Evolutionary conservation across 1,140 invertebrate genomes (phyloP).

Genomic region (Pseudoatta argentina): DNA sequence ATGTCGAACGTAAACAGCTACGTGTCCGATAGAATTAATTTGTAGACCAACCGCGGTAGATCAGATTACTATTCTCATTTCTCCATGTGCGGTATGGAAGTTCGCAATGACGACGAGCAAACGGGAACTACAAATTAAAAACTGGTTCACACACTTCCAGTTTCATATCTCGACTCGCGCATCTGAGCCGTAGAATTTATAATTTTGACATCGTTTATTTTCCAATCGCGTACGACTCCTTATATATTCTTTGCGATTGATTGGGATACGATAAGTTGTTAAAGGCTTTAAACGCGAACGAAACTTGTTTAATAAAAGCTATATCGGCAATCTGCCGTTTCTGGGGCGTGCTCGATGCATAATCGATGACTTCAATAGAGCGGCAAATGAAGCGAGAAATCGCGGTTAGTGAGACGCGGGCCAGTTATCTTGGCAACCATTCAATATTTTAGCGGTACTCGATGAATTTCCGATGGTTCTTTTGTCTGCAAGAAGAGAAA

Average conservation of each 20-base stretch:
- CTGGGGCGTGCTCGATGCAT: not conserved
- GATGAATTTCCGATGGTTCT: not conserved
- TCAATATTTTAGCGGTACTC: constrained; percentile 29
- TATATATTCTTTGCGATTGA: not conserved
- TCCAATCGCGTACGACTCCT: not conserved
- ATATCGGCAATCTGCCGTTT: not conserved
- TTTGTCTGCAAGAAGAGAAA: not conserved
- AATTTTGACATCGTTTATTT: constrained; percentile 34
- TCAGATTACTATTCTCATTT: constrained; percentile 24
- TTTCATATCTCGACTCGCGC: not conserved
- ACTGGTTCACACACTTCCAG: not conserved
- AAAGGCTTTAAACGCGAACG: not conserved
- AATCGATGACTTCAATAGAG: not conserved
- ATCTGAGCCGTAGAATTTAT: not conserved
- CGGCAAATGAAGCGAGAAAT: constrained; percentile 28
- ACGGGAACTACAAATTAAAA: constrained; percentile 28
- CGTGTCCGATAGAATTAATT: constrained; percentile 40
- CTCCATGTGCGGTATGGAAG: not conserved
- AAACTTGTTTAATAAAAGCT: not conserved
- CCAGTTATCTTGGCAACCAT: not conserved
- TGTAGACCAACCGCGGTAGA: constrained; percentile 22
- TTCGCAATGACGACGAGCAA: not conserved
- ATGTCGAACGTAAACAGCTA: constrained; percentile 25
- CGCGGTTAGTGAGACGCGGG: constrained; percentile 17
- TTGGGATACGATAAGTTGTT: not conserved